phyloP scores from a whole-genome alignment of 2,797 vertebrate species.

The Peromyscus eremicus region DNA sequence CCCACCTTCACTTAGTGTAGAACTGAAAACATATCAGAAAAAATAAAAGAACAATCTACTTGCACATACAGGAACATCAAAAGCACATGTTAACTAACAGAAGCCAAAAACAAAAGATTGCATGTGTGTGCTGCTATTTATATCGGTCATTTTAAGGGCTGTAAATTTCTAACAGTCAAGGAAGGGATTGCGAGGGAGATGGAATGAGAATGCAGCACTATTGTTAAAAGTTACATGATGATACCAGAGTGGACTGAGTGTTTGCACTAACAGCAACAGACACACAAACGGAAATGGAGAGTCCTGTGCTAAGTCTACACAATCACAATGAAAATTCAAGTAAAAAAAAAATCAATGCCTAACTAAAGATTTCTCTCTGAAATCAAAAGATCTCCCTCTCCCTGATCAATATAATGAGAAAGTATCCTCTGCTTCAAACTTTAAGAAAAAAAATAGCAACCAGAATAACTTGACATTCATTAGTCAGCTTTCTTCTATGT shows the following conservation, averaged over 20 bases:
- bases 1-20: not conserved
- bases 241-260: not conserved
- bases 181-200: not conserved
- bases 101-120: not conserved
- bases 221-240: not conserved
- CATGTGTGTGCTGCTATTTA: not conserved
- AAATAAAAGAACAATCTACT: not conserved
- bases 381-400: not conserved
- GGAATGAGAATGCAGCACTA: not conserved
- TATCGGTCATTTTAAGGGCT: not conserved
- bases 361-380: not conserved
- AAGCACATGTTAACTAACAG: constrained; percentile 34
- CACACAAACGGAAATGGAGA: not conserved
- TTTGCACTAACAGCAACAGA: not conserved
- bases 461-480: not conserved
- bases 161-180: not conserved
- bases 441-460: not conserved
- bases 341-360: not conserved
- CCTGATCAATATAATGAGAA: not conserved
- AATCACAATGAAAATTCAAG: not conserved
- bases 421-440: not conserved
- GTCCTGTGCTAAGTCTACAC: not conserved
- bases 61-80: not conserved
- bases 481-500: not conserved
- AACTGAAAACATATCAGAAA: not conserved